phyloP scores from a whole-genome alignment of 2,797 vertebrate genomes.

The Hemitrygon akajei region DNA sequence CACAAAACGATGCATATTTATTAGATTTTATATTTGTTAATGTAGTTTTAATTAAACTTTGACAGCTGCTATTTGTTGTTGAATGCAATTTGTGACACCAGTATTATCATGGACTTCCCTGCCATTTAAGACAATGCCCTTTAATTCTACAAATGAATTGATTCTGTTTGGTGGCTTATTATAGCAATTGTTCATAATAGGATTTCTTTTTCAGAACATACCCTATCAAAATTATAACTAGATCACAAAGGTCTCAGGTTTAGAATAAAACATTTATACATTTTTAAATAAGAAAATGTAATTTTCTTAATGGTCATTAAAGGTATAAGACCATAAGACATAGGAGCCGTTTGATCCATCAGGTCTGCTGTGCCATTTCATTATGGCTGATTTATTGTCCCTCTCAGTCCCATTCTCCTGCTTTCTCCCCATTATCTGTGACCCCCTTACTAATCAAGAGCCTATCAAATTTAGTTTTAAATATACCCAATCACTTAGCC shows the following conservation, averaged over 20 bases:
- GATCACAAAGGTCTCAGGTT: not conserved
- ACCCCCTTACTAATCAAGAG: too few species aligned
- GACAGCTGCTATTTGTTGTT: not conserved
- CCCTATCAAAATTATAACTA: not conserved
- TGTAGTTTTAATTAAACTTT: not conserved
- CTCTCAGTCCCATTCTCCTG: too few species aligned
- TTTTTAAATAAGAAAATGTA: not conserved
- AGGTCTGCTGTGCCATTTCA: too few species aligned
- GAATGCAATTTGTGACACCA: not conserved
- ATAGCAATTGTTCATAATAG: not conserved
- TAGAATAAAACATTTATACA: not conserved
- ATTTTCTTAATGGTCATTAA: not conserved
- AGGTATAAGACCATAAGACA: not conserved
- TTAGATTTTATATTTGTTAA: not conserved
- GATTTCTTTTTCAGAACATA: not conserved
- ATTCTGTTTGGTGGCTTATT: not conserved
- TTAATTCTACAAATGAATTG: not conserved
- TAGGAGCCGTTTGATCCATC: too few species aligned
- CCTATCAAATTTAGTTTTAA: too few species aligned
- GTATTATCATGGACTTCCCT: not conserved
- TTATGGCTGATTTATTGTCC: too few species aligned
- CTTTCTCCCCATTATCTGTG: too few species aligned
- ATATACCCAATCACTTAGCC: too few species aligned
- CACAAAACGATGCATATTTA: not conserved
- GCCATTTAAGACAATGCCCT: not conserved